These are phyloP conservation scores for Drosophila bifasciata DNA, from an alignment of 1,140 invertebrate species.

Conservation along the genomic window DNA sequence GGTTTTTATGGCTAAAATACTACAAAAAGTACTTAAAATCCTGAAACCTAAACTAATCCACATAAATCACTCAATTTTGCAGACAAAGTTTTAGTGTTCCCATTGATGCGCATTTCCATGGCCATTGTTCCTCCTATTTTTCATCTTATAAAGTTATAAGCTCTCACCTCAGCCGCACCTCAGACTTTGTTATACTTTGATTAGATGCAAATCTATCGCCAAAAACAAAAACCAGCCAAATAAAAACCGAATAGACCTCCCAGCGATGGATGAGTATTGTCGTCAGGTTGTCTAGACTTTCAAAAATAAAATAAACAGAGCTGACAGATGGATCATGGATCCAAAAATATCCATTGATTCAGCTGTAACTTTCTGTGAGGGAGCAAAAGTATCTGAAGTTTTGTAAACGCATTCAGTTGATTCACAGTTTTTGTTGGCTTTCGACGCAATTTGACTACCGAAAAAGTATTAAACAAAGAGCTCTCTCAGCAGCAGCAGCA, in stretches of 20 bases:
- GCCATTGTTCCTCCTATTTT: background rate
- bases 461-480: constrained; percentile 79
- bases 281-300: constrained; percentile 68
- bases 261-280: constrained; percentile 15
- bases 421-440: constrained; percentile 14
- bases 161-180: constrained; percentile 4
- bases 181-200: constrained; percentile 19
- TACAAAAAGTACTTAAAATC: too few relatives aligned
- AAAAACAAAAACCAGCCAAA: background rate
- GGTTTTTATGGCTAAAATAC: too few relatives aligned
- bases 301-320: constrained; percentile 18
- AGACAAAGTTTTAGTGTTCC: background rate
- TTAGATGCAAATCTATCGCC: constrained; percentile 37
- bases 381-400: constrained; percentile 26
- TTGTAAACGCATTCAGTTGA: constrained; percentile 60
- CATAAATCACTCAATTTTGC: too few relatives aligned
- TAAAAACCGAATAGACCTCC: constrained; percentile 14
- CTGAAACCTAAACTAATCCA: too few relatives aligned
- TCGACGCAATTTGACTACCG: constrained; percentile 70
- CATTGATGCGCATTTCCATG: background rate
- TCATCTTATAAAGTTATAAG: background rate
- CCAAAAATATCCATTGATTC: constrained; percentile 70
- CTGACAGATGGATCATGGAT: constrained; percentile 43
- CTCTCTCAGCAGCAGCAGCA: constrained; percentile 39
- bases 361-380: constrained; percentile 34